phyloP scores from a whole-genome alignment of 2,797 vertebrate species.

The Eutrigla gurnardus region DNA sequence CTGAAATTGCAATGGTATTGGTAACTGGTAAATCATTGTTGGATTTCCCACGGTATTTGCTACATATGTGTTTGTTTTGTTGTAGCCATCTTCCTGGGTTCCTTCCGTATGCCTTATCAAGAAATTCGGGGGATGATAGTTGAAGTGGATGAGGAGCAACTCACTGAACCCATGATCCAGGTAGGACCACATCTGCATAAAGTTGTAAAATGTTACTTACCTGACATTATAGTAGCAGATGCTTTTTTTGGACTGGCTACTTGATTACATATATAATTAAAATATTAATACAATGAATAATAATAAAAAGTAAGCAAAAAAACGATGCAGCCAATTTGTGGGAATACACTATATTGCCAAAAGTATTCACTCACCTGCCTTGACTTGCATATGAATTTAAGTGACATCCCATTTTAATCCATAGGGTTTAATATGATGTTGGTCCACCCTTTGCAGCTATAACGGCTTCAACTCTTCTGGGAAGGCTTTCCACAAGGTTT shows the following conservation, averaged over 20 bases:
- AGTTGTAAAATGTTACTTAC: background rate
- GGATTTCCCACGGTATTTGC: background rate
- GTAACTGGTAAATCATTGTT: background rate
- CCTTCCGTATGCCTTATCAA: constrained; percentile 95
- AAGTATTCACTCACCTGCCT: too few relatives aligned
- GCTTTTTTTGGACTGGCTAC: background rate
- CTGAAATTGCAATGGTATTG: background rate
- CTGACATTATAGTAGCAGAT: background rate
- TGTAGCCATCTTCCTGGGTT: constrained; percentile 96
- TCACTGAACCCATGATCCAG: constrained; percentile 97
- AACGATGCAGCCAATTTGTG: constrained; percentile 8
- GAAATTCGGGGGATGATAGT: constrained; percentile 93
- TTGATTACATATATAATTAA: background rate
- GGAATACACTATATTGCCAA: background rate
- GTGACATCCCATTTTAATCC: too few relatives aligned
- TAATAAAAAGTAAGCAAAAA: background rate
- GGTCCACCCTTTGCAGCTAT: too few relatives aligned
- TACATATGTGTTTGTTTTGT: constrained; percentile 7
- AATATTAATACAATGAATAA: background rate
- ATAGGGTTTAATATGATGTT: too few relatives aligned
- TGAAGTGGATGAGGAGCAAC: constrained; percentile 94
- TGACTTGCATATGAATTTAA: too few relatives aligned
- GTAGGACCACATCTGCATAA: constrained; percentile 70
- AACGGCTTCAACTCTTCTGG: too few relatives aligned
- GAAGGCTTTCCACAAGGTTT: too few relatives aligned